phyloP scores from a whole-genome alignment of 2,888 invertebrate species.

The Diplazon laetatorius region DNA sequence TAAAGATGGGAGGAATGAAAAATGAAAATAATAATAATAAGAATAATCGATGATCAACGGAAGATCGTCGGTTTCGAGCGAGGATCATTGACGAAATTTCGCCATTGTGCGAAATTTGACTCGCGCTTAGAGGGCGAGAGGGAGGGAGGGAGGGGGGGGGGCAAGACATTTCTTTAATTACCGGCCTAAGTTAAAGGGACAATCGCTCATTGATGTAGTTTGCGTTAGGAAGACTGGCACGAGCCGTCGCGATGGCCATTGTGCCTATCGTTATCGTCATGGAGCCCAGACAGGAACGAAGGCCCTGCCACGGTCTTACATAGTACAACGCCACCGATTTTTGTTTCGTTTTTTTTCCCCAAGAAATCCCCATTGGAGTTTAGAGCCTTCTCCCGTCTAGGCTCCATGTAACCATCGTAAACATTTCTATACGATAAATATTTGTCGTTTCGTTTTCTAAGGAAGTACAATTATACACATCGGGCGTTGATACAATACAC shows the following conservation, averaged over 20 bases:
- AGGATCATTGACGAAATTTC: neutral
- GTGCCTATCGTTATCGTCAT: neutral
- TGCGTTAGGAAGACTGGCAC: slow-evolving; percentile 52
- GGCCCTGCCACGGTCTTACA: too few relatives aligned
- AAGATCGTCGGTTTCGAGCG: slow-evolving; percentile 1
- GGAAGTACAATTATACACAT: slow-evolving; percentile 49
- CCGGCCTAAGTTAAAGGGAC: slow-evolving; percentile 20
- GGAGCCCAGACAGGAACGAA: slow-evolving; percentile 23
- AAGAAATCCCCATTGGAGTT: too few relatives aligned
- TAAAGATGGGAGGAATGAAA: neutral
- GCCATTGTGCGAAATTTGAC: too few relatives aligned
- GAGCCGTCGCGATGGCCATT: slow-evolving; percentile 50
- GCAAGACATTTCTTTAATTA: too few relatives aligned
- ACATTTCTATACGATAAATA: too few relatives aligned
- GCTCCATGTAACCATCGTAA: too few relatives aligned
- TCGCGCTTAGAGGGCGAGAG: too few relatives aligned
- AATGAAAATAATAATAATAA: too few relatives aligned
- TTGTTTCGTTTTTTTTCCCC: too few relatives aligned
- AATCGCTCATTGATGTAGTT: slow-evolving; percentile 30
- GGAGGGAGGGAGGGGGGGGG: too few relatives aligned
- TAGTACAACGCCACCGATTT: too few relatives aligned
- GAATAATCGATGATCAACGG: neutral
- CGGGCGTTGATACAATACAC: slow-evolving; percentile 20
- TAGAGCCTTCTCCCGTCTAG: too few relatives aligned
- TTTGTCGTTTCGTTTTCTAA: slow-evolving; percentile 43